Evolutionary conservation across 1,140 invertebrate genomes (phyloP).

Genomic region (Dendrolimus kikuchii): DNA sequence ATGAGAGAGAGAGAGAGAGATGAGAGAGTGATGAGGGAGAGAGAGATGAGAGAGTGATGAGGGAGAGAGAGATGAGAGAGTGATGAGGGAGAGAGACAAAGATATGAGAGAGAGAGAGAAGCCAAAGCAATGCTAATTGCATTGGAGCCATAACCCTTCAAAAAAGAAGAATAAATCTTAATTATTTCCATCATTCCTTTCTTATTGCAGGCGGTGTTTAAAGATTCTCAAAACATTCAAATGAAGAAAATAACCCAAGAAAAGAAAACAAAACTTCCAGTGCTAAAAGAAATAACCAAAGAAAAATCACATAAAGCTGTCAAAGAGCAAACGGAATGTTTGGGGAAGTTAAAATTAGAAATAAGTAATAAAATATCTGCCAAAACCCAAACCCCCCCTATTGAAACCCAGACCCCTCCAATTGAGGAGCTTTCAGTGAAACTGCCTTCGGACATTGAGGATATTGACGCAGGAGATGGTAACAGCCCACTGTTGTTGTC

Average conservation of each 20-base stretch:
- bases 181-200: constrained; percentile 1
- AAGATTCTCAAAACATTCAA: constrained; percentile 36
- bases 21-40: too few species aligned
- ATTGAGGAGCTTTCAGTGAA: constrained; percentile 10
- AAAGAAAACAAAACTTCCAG: constrained; percentile 37
- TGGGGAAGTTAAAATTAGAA: constrained; percentile 44
- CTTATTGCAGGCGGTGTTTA: constrained; percentile 36
- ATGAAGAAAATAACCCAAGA: constrained; percentile 31
- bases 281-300: constrained; percentile 41
- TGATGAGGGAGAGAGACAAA: too few species aligned
- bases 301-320: constrained; percentile 39
- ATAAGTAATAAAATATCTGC: not conserved
- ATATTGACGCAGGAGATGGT: constrained; percentile 82
- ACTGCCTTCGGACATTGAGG: constrained; percentile 67
- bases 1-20: too few species aligned
- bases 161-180: too few species aligned
- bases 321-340: constrained; percentile 43
- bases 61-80: too few species aligned
- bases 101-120: too few species aligned
- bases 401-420: not conserved
- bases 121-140: too few species aligned
- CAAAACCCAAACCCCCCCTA: not conserved
- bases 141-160: too few species aligned
- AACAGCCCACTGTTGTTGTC: constrained; percentile 80
- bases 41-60: too few species aligned